These are phyloP conservation scores for Diogma glabrata DNA, from an alignment of 2,888 invertebrate genomes.

Conservation along the genomic window DNA sequence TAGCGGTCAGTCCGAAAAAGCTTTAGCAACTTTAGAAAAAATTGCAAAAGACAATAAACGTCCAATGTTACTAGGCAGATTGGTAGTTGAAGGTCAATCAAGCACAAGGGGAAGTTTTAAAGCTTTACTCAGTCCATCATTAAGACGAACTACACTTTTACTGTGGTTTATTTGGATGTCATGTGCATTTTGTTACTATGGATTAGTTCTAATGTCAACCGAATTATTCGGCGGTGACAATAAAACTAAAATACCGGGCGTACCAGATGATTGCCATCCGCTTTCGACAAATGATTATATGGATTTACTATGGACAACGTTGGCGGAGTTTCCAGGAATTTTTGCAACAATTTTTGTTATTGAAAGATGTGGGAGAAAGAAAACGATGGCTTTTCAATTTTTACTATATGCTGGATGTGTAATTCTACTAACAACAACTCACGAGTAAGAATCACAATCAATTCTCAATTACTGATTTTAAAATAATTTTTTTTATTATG, in stretches of 20 bases:
- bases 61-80: constrained; percentile 72
- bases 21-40: constrained; percentile 68
- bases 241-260: constrained; percentile 22
- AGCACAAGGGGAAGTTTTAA: constrained; percentile 47
- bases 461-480: not conserved
- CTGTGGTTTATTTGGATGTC: constrained; percentile 94
- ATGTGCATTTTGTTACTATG: constrained; percentile 92
- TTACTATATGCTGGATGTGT: constrained; percentile 68
- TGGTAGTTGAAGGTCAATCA: constrained; percentile 66
- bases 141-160: constrained; percentile 71
- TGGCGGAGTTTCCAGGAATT: constrained; percentile 89
- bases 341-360: constrained; percentile 82
- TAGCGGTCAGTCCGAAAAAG: constrained; percentile 76
- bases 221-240: constrained; percentile 52
- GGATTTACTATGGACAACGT: constrained; percentile 85
- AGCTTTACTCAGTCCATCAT: constrained; percentile 65
- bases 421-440: constrained; percentile 61
- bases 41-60: constrained; percentile 82
- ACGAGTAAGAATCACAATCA: constrained; percentile 43
- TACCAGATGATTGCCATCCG: constrained; percentile 45
- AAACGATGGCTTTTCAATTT: constrained; percentile 90
- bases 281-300: constrained; percentile 80
- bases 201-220: constrained; percentile 87
- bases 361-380: constrained; percentile 79
- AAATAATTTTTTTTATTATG: constrained; percentile 4